Base-by-base conservation (phyloP, 1,140 invertebrate species). In the Cecropterus lyciades region DNA sequence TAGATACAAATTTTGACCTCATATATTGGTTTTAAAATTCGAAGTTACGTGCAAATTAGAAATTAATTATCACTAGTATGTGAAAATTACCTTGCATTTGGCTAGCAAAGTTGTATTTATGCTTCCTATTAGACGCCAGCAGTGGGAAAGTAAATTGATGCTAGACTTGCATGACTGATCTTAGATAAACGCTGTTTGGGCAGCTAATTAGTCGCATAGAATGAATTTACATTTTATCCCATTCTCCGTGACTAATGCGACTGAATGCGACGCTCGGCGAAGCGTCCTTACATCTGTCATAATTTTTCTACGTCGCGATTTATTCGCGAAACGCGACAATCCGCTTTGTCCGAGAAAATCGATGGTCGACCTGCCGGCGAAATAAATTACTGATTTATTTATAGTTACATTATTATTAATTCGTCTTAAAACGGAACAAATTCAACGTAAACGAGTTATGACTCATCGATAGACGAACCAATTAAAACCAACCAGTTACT, bases 221-320 rank as follows among this genome's bases (percentile, higher is more conserved):
- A 67, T 72, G 70, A 70, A 81, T 84, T 82, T 79, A 78, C 72
- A 85, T 85, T 82, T 82, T 75, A 86, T 84, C 85, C 84, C 85
- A 85, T 85, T 48, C 83, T 1, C 56, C 80, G 71, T 90, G 84
- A 90, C 81, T 83, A 90, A 92, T 90, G 69, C 62, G 67, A 66
- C 46, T 80, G 82, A 90, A 92, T 89, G 69, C 64, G 67, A 66
- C 46, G 60, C 71, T 68, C 79, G 66, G 67, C 65, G 63, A 59
- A 77, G 70, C 73, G 73, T 77, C 53, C 67, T 84, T 80, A 78
- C 78, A 92, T 92, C 81, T 92, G 81, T 90, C 89, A 92, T 92
- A 88, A 92, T 92, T 92, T 89, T 90, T 92, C 87, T 87, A 89
- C 85, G 89, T 92, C 87, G 83, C 86, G 78, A 84, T 82, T 87